Evolutionary conservation across 2,888 invertebrate genomes (phyloP), one percentile per base, ranked within the genome.

Genomic region (Aporophyla lueneburgensis): DNA sequence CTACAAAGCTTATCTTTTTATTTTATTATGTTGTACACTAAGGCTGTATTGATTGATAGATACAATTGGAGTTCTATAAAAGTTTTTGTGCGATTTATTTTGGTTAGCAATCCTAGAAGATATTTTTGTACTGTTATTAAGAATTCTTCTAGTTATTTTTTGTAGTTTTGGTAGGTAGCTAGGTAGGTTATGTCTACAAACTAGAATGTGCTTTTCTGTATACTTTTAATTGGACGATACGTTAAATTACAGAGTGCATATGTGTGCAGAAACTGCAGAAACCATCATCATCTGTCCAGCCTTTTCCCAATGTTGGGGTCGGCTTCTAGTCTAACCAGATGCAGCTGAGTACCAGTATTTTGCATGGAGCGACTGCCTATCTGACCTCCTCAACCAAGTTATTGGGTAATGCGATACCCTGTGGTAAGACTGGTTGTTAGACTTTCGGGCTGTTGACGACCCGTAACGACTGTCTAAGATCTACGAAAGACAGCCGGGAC

Each of bases 41-140:
- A 24, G 68, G 27, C 16, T 69, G 33, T 49, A 33, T 66, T 73
- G 79, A 79, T 83, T 78, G 79, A 81, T 83, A 54, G 21, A 71
- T 58, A 56, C 7, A 54, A 61, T 74, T 75, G 43, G 24, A 69
- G 40, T 58, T 53, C 27, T 54, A 14, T 24, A 46, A 21, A 51
- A 49, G 43, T 24, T 65, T 53, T 54, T 3, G 1, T 46, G 2
- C 1, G 1, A n/a, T 46, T 58, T 10, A 16, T 63, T 71, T 63
- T 63, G 12, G 16, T 24, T 24, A 33, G 40, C 6, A 40, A 76
- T 79, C 4, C n/a, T 14, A 40, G 24, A 58, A 43, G 5, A 33
- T n/a, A 21, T 46, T n/a, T 73, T 53, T 24, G 6, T 43, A 53
- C 0, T 19, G 5, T 5, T 7, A 9, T 5, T 7, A 9, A 4